Evolutionary conservation across 92 coral and sea anemone species (phyloP), one percentile per base, ranked within the genome.

Genomic region (Micromussa lordhowensis): DNA sequence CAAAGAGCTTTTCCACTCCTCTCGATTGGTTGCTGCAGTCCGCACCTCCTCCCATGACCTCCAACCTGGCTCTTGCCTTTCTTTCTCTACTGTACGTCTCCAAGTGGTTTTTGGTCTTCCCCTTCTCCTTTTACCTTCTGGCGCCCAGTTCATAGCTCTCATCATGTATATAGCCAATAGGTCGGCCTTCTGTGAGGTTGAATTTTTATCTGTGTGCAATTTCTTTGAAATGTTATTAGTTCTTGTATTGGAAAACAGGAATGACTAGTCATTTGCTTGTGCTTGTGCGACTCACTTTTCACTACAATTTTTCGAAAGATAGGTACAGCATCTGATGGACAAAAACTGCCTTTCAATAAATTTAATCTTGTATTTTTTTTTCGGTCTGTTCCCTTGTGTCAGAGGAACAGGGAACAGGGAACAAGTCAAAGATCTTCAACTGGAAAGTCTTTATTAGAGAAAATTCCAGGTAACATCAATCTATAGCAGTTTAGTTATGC

Each of bases 381-480:
- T 34, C 32, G 51, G 32, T 73, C 32, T 72, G 15, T 0, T 55
- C 16, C 2, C 19, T 34, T 59, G n/a, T 26, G 54, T 74, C 38
- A 73, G 78, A 73, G 28, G n/a, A n/a, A 73, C 54, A 73, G 0
- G 29, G 36, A 3, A 73, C 72, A 78, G 51, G 83, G 38, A 31
- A 21, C 78, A 54, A 84, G 81, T 77, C 86, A 78, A 2, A 57
- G 73, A 51, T 40, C 54, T 13, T 77, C 89, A 21, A 35, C 76
- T 48, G 89, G 89, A 63, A 69, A 90, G 31, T 93, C 95, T 59
- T 82, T 93, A 82, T 59, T 93, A 13, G 95, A 90, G 40, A 93
- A 93, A 68, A 82, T 92, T 51, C 88, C 93, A 69, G 89, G 89
- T 86, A 48, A 73, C 15, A 11, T 31, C 44, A 36, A 9, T 34